Base-by-base conservation (phyloP, 2,888 invertebrate species). In the Sarcophaga subvicina region DNA sequence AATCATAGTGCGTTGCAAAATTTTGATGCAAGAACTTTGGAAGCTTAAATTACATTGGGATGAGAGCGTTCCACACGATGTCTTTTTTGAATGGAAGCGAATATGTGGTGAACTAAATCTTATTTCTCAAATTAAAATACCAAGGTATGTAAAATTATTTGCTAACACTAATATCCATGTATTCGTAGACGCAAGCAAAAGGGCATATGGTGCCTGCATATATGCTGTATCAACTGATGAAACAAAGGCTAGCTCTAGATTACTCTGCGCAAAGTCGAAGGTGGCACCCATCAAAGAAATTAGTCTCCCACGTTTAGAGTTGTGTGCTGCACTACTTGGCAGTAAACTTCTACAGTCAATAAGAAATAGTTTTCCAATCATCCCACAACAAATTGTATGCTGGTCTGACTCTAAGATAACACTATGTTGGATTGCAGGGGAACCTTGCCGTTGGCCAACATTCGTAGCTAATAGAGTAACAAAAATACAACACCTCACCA, bases 1-100 rank as follows among this genome's bases (percentile, higher is more conserved):
- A 1, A 20, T 85, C 4, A 76, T 86, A 17, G 81, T 86, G 2
- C 17, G 62, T 8, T 69, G 79, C 54, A 88, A 88, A 83, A 80
- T 88, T 0, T 62, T 87, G 3, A 49, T 89, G 81, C 80, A 87
- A 49, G 62, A 79, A 3, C 63, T 85, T 4, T 87, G 83, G 71
- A 76, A 73, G 10, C 54, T 83, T 12, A 88, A 86, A 25, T 54
- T 87, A 6, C 54, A 83, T 2, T 87, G 86, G 85, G 80, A 85
- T 66, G 87, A 83, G 70, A 80, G 64, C 12, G 66, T 85, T 2
- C 80, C 82, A 4, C 72, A 82, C 66, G 63, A 81, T 37, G n/a
- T 87, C 0, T 49, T 62, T n/a, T 64, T 54, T 12, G 22, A 81
- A 49, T 75, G 63, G 76, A 59, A 69, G 11, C 45, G 75, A 54